Conservation (phyloP, 2,113 vertebrate genomes). For the Stomatorhinus ivindoensis region DNA sequence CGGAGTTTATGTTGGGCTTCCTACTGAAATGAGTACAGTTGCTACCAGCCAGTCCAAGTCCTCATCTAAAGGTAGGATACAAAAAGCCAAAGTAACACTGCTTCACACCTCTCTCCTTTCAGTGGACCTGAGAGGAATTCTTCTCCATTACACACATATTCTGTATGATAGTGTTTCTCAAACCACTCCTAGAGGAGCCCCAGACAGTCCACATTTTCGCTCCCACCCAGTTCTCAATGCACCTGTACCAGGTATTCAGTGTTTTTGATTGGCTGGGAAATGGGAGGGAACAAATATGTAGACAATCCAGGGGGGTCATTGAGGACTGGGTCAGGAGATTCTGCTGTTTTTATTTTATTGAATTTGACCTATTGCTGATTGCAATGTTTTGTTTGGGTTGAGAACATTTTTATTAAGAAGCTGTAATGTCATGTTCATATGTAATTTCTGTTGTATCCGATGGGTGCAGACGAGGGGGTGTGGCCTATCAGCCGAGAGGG, state of each 20-base stretch:
- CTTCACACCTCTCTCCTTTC: not conserved
- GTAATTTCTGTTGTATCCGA: not conserved
- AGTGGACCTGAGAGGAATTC: not conserved
- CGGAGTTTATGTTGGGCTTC: constrained; percentile 86
- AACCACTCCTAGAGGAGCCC: not conserved
- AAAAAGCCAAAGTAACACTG: not conserved
- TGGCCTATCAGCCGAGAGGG: not conserved
- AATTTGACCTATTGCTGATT: not conserved
- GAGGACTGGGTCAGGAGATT: not conserved
- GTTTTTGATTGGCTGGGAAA: not conserved
- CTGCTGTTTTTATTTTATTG: not conserved
- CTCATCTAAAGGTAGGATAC: constrained; percentile 68
- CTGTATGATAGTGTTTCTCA: not conserved
- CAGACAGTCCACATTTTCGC: not conserved
- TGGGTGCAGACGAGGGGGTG: not conserved
- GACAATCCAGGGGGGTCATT: not conserved
- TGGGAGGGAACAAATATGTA: not conserved
- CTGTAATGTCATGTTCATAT: not conserved
- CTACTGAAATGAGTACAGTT: constrained; percentile 64
- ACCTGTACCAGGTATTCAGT: not conserved
- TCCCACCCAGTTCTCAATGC: not conserved
- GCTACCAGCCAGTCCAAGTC: constrained; percentile 73
- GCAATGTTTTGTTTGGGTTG: not conserved
- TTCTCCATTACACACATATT: not conserved
- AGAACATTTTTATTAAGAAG: not conserved